Base-by-base conservation (phyloP, 1,140 invertebrate genomes). In the Calephelis nemesis region DNA sequence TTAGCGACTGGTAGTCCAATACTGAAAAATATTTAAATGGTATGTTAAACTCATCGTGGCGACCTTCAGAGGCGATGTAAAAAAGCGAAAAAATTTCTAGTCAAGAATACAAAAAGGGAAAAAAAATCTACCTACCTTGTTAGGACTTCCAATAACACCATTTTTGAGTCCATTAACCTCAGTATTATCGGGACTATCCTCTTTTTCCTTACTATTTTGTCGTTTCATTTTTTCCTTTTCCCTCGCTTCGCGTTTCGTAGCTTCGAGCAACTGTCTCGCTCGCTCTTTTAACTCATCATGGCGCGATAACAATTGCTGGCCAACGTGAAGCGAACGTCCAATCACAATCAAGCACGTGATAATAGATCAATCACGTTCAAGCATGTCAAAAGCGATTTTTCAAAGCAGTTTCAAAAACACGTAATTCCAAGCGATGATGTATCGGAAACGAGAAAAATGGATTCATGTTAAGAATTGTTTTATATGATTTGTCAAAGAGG, bases 211-310 rank as follows among this genome's bases (percentile, higher is more conserved):
- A 1, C 77, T 79, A 62, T 66, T 81, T 54, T 87, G 84, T 62
- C 76, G 50, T 68, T 76, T 77, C 42, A 69, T 77, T 68, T 71
- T 95, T 79, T 98, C 92, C 71, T 88, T 92, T 60, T 93, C 92
- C 62, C 88, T 90, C 81, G 94, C 95, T 80, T 97, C 96, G 79
- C 94, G 93, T 89, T 96, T 95, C 11, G 97, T 95, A 79, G 97
- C 96, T 87, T 98, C 97, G 75, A 98, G 93, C 88, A 99, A 93
- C 85, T 97, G 94, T 85, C 97, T 95, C 65, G 98, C 98, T 92
- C 97, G 93, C 93, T 98, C 97, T 88, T 97, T 96, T 76, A 98
- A 93, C 92, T 97, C 96, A 75, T 96, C 96, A 86, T 97, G 96
- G 49, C 96, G 94, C 76, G 95, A 95, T 79, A 96, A 87, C 79